These are phyloP conservation scores for Proisotoma minuta DNA, from an alignment of 2,888 invertebrate species.

Conservation along the genomic window DNA sequence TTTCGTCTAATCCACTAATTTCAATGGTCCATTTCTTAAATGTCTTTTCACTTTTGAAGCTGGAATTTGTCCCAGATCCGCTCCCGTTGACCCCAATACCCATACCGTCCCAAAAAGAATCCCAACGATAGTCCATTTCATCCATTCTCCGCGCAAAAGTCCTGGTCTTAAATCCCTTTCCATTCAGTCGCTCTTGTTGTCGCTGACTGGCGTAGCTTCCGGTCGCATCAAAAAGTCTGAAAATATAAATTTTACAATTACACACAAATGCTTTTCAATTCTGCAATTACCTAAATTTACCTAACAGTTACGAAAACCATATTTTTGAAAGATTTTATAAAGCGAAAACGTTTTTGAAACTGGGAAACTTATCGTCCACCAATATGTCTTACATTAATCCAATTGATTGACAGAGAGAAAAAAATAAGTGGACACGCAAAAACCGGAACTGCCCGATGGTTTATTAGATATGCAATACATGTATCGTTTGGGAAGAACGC, in stretches of 20 bases:
- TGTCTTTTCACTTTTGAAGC: no score
- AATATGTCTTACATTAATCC: no score
- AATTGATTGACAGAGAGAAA: not conserved
- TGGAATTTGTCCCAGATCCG: not conserved
- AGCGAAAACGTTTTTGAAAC: no score
- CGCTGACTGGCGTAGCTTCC: slow-evolving; percentile 1
- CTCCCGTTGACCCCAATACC: no score
- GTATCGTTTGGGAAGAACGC: not conserved
- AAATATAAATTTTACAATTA: not conserved
- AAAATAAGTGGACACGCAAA: no score
- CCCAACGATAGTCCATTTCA: slow-evolving; percentile 1
- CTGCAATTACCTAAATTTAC: not conserved
- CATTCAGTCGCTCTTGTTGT: not conserved
- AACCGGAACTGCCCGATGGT: no score
- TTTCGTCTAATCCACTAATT: not conserved
- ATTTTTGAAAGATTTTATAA: not conserved
- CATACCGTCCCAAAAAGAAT: not conserved
- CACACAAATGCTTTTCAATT: not conserved
- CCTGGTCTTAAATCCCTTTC: not conserved
- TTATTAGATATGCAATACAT: no score
- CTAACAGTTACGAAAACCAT: slow-evolving; percentile 7
- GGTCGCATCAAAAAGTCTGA: not conserved
- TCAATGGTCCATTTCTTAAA: slow-evolving; percentile 1
- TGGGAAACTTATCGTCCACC: no score
- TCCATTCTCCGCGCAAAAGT: not conserved